A percentile compares a stretch with the other conserved stretches of the same genome.
phyloP scores from a whole-genome alignment of 2,797 vertebrate species.

The Sebastes vulpes region DNA sequence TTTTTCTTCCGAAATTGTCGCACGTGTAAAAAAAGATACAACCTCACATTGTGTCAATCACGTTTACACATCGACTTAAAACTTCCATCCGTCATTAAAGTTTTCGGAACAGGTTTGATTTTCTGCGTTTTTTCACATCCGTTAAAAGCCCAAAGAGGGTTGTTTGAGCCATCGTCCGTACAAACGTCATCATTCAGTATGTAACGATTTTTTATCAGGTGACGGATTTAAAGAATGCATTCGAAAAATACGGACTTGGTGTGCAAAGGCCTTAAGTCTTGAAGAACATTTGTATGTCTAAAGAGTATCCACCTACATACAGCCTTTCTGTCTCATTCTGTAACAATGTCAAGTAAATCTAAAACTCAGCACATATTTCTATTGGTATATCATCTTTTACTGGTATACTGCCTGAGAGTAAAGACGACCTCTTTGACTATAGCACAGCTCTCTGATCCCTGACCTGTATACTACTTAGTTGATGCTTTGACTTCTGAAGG shows the following conservation, averaged over 20 bases:
- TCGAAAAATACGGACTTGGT: too few relatives aligned
- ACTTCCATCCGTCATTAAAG: too few relatives aligned
- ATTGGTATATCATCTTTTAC: neutral
- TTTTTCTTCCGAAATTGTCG: too few relatives aligned
- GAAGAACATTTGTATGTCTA: neutral
- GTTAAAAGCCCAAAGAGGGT: too few relatives aligned
- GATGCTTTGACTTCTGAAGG: slow-evolving; percentile 11
- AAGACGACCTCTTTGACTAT: neutral
- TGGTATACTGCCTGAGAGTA: neutral
- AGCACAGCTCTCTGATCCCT: slow-evolving; percentile 9
- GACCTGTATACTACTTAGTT: neutral
- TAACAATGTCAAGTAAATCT: neutral
- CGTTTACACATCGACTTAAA: too few relatives aligned
- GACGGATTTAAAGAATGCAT: too few relatives aligned
- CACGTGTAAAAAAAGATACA: too few relatives aligned
- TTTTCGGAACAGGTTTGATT: rapidly evolving
- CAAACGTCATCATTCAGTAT: too few relatives aligned
- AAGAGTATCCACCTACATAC: neutral
- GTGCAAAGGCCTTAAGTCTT: neutral
- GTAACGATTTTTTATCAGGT: too few relatives aligned
- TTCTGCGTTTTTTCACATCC: too few relatives aligned
- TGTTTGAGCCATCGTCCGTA: too few relatives aligned
- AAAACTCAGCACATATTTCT: neutral
- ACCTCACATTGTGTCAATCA: too few relatives aligned
- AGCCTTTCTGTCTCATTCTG: neutral